These are phyloP conservation scores for Acanthacorydalis orientalis DNA, from an alignment of 2,888 invertebrate species.

Conservation along the genomic window DNA sequence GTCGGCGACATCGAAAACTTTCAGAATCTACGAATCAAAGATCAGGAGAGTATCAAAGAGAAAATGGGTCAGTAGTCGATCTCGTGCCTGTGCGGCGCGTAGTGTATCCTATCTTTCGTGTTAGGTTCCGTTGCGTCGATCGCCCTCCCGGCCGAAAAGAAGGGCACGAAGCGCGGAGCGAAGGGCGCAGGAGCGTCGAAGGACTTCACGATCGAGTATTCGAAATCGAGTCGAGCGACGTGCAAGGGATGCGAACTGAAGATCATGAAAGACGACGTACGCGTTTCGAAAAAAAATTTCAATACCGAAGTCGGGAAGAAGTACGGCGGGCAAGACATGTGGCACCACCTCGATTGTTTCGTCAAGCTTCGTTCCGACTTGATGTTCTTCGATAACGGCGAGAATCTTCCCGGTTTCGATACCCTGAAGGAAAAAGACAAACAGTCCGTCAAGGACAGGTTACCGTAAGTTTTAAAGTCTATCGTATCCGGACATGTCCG, in stretches of 20 bases:
- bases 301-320: conserved; percentile 63
- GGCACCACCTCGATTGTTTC: conserved; percentile 91
- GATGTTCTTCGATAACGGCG: conserved; percentile 54
- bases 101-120: neutral
- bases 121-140: neutral
- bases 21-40: conserved; percentile 61
- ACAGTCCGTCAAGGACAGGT: conserved; percentile 35
- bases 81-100: neutral
- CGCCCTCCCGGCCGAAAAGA: conserved; percentile 13
- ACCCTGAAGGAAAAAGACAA: conserved; percentile 55
- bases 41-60: conserved; percentile 63
- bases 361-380: conserved; percentile 53
- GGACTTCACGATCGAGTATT: conserved; percentile 67
- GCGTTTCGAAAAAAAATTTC: conserved; percentile 71
- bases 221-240: conserved; percentile 64
- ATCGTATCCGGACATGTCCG: no score
- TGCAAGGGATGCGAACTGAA: conserved; percentile 75
- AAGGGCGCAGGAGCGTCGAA: conserved; percentile 26
- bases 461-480: conserved; percentile 38
- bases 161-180: conserved; percentile 35
- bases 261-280: conserved; percentile 55
- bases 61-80: conserved; percentile 43
- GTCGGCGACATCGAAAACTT: conserved; percentile 66
- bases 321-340: conserved; percentile 69
- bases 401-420: conserved; percentile 60